Evolutionary conservation across 2,888 invertebrate genomes (phyloP).

Genomic region (Conchocele bisecta): DNA sequence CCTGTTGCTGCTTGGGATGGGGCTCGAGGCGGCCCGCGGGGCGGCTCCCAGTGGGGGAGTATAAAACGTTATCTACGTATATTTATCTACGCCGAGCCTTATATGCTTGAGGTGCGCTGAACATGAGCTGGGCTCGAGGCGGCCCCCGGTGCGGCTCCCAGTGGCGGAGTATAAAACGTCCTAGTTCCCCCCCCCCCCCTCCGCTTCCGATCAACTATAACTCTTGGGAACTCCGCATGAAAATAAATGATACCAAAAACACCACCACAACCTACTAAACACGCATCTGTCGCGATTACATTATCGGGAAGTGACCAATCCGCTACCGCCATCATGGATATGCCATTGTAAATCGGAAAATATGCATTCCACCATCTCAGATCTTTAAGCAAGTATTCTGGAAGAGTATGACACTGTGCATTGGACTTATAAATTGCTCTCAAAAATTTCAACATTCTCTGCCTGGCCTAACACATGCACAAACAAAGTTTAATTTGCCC

Average conservation of each 20-base stretch:
- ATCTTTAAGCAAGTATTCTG: neutral
- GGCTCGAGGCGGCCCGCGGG: no score
- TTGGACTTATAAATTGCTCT: neutral
- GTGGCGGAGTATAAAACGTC: no score
- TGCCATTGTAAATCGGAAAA: slow-evolving; percentile 11
- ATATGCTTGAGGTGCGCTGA: no score
- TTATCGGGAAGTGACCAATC: neutral
- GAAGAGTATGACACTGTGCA: neutral
- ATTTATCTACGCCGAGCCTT: no score
- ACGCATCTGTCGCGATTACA: slow-evolving; percentile 1
- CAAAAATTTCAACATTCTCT: neutral
- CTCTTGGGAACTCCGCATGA: neutral
- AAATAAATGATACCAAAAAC: neutral
- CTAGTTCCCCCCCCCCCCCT: no score
- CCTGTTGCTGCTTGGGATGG: no score
- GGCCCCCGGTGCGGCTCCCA: no score
- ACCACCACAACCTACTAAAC: slow-evolving; percentile 10
- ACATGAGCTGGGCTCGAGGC: no score
- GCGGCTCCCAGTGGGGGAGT: no score
- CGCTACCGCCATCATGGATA: slow-evolving; percentile 10
- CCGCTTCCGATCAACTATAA: no score
- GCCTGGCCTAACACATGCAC: neutral
- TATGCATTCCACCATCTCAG: slow-evolving; percentile 9
- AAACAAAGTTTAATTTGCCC: slow-evolving; percentile 8
- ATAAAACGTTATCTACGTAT: no score